These are phyloP conservation scores for Centropristis striata DNA, from an alignment of 2,113 vertebrate genomes.

Conservation along the genomic window DNA sequence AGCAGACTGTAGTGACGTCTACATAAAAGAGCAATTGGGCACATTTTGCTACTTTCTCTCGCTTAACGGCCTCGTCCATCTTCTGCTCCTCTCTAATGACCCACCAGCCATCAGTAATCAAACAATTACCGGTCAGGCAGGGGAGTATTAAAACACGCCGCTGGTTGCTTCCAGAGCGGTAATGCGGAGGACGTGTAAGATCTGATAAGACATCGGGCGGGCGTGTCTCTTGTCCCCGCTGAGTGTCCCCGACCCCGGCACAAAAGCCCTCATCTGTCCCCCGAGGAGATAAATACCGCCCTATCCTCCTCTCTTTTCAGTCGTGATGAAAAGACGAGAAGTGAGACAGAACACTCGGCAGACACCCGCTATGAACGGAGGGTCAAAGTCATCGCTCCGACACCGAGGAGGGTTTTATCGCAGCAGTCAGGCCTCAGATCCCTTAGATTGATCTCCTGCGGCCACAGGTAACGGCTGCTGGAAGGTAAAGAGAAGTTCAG, in stretches of 20 bases:
- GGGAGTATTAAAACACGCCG: conserved; percentile 38
- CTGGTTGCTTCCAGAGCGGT: conserved; percentile 26
- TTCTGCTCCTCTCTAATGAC: conserved; percentile 43
- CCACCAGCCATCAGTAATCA: conserved; percentile 62
- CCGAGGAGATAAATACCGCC: conserved; percentile 52
- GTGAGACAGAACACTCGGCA: conserved; percentile 26
- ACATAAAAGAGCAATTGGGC: conserved; percentile 44
- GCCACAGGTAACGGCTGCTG: conserved; percentile 45
- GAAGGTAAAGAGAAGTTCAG: conserved; percentile 46
- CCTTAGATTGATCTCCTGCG: conserved; percentile 51
- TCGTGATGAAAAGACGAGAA: conserved; percentile 42
- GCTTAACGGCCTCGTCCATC: conserved; percentile 59
- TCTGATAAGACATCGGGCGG: conserved; percentile 46
- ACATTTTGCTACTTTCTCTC: conserved; percentile 49
- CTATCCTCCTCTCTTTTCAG: conserved; percentile 41
- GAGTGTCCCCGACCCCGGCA: conserved; percentile 39
- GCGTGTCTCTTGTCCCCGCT: conserved; percentile 29
- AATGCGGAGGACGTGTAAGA: conserved; percentile 55
- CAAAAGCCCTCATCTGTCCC: conserved; percentile 66
- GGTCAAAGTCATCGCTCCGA: conserved; percentile 62
- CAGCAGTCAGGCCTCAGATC: conserved; percentile 54
- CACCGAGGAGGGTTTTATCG: conserved; percentile 41
- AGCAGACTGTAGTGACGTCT: conserved; percentile 32
- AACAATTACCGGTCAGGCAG: conserved; percentile 48
- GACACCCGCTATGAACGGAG: conserved; percentile 8